Evolutionary conservation across 2,113 vertebrate genomes (phyloP).

Genomic region (Rhombomys opimus): DNA sequence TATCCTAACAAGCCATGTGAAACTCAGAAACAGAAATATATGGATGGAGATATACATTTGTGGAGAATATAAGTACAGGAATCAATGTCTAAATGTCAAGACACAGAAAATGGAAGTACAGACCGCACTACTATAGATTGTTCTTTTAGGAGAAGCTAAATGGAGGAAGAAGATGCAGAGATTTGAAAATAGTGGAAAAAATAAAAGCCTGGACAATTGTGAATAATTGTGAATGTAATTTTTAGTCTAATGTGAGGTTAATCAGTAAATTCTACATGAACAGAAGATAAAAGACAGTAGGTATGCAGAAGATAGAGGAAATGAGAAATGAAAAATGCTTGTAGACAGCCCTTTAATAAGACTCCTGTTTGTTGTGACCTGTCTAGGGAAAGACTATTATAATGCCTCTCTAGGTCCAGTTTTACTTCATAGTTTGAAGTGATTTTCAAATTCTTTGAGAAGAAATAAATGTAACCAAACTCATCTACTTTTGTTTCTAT

Average conservation of each 20-base stretch:
- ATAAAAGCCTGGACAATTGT: not conserved
- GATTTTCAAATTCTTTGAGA: not conserved
- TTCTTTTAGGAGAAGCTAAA: not conserved
- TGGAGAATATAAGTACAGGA: not conserved
- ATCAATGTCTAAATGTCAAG: not conserved
- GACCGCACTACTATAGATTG: not conserved
- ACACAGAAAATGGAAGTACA: not conserved
- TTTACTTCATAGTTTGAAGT: not conserved
- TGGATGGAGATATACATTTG: not conserved
- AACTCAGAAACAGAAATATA: not conserved
- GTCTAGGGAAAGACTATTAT: not conserved
- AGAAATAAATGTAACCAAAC: not conserved
- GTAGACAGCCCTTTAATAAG: not conserved
- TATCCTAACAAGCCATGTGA: not conserved
- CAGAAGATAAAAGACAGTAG: not conserved
- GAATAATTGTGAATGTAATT: not conserved
- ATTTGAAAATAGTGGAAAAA: not conserved
- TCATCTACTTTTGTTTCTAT: not conserved
- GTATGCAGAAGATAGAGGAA: not conserved
- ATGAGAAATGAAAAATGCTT: not conserved
- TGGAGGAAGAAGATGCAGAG: not conserved
- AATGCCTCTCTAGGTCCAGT: not conserved
- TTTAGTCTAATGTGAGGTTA: not conserved
- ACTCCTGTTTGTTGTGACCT: not conserved
- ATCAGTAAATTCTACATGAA: not conserved